Base-by-base conservation (phyloP, 2,113 vertebrate species). In the Prionailurus bengalensis region DNA sequence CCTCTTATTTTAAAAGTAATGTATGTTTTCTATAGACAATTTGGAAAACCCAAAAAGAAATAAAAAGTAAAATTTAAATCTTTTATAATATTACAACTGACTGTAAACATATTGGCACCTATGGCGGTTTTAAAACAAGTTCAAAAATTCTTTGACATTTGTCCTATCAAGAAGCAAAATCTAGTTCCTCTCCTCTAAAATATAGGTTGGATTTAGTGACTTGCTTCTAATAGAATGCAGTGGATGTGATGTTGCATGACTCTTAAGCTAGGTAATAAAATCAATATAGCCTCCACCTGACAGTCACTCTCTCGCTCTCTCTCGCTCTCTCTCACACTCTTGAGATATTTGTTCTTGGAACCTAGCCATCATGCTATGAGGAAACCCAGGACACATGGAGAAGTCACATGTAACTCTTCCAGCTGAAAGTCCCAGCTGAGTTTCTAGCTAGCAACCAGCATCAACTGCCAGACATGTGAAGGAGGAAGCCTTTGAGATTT, bases 351-450 rank as follows among this genome's bases (percentile, higher is more conserved):
- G 42, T 89, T 94, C 91, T 87, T 94, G 86, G 68, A 95, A 94
- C 48, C 51, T 68, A 97, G 81, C 61, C 74, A 23, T 82, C 53
- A 45, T 65, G n/a, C 79, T 63, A 79, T 94, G 70, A 96, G 61
- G 17, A 97, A 91, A 94, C 63, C 42, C 70, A 89, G 92, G 63
- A 78, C 88, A 95, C 73, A 93, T 74, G 39, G 80, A 97, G 27
- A 97, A 82, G 71, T 80, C 86, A 84, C 42, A 79, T 84, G 88
- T 84, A 91, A 92, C 76, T 45, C 27, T 94, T 89, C 88, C 70
- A 94, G 29, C 70, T 91, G n/a, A 94, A 83, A 71, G 21, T 48
- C 90, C 21, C 58, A 95, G 86, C 45, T 36, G 27, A 73, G 53
- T 79, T 94, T 71, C 36, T n/a, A 66, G 65, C 71, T 33, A 97